Conservation (phyloP, 2,888 invertebrate species). For the Lumbricus terrestris region DNA sequence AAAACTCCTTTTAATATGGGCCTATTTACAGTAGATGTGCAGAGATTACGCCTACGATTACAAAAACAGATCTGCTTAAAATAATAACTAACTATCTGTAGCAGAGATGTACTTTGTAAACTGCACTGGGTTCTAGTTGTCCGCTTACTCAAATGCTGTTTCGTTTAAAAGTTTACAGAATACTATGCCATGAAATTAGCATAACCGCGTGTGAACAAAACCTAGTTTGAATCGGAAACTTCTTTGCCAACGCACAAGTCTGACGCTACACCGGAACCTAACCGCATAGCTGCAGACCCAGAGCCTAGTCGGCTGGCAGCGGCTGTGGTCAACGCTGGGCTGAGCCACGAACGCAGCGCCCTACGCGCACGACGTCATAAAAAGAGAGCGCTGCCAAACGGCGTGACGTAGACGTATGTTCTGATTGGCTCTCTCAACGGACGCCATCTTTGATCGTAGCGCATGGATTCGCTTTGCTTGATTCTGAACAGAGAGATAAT, state of each 20-base stretch:
- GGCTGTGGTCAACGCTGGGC: neutral
- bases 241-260: neutral
- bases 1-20: too few species aligned
- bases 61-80: too few species aligned
- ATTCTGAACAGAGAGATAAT: too few species aligned
- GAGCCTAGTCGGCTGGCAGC: neutral
- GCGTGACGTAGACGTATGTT: neutral
- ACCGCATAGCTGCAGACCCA: neutral
- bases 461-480: neutral
- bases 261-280: neutral
- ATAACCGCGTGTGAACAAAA: neutral
- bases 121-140: too few species aligned
- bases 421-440: neutral
- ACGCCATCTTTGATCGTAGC: neutral
- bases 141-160: too few species aligned
- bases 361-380: neutral
- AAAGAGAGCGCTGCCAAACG: neutral
- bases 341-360: neutral
- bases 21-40: too few species aligned
- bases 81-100: too few species aligned
- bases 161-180: too few species aligned
- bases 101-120: neutral
- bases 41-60: too few species aligned
- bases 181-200: neutral
- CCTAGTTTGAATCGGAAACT: neutral